Conservation (phyloP, 2,888 invertebrate species). For the Harpagoxenus sublaevis region DNA sequence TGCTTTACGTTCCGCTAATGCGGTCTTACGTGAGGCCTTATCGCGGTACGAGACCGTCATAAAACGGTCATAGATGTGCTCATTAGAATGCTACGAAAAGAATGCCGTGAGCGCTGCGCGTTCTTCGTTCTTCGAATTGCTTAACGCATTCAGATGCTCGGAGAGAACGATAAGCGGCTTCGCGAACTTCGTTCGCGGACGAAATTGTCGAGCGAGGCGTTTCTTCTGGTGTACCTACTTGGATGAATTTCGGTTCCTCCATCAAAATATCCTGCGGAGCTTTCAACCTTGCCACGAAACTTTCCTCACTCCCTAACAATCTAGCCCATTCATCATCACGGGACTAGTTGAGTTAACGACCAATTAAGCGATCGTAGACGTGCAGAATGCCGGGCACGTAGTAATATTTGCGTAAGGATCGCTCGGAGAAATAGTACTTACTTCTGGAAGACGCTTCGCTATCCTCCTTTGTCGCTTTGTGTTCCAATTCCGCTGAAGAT, state of each 20-base stretch:
- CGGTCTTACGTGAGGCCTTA: not conserved
- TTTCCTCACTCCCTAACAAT: slow-evolving; percentile 53
- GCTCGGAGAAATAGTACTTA: slow-evolving; percentile 43
- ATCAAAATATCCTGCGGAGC: slow-evolving; percentile 40
- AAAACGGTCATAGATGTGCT: not conserved
- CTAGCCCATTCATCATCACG: slow-evolving; percentile 76
- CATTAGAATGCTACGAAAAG: not conserved
- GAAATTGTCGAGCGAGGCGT: slow-evolving; percentile 34
- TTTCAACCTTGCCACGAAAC: slow-evolving; percentile 37
- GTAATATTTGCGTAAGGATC: slow-evolving; percentile 74
- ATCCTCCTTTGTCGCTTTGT: slow-evolving; percentile 46
- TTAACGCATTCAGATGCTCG: not conserved
- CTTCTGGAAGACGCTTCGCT: slow-evolving; percentile 24
- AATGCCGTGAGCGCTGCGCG: not conserved
- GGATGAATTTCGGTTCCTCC: slow-evolving; percentile 33
- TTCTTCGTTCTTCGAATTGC: not conserved
- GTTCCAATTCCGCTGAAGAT: slow-evolving; percentile 48
- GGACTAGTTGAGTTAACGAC: slow-evolving; percentile 79
- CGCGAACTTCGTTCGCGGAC: slow-evolving; percentile 5
- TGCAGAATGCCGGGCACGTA: slow-evolving; percentile 79
- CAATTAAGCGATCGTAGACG: slow-evolving; percentile 79
- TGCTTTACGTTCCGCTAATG: not conserved
- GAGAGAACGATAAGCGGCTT: slow-evolving; percentile 3
- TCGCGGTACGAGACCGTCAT: not conserved
- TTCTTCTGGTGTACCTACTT: slow-evolving; percentile 18